Percentiles rank a stretch among this genome's conserved stretches.
phyloP scores from a whole-genome alignment of 2,888 invertebrate species.

The Sphecodes monilicornis region DNA sequence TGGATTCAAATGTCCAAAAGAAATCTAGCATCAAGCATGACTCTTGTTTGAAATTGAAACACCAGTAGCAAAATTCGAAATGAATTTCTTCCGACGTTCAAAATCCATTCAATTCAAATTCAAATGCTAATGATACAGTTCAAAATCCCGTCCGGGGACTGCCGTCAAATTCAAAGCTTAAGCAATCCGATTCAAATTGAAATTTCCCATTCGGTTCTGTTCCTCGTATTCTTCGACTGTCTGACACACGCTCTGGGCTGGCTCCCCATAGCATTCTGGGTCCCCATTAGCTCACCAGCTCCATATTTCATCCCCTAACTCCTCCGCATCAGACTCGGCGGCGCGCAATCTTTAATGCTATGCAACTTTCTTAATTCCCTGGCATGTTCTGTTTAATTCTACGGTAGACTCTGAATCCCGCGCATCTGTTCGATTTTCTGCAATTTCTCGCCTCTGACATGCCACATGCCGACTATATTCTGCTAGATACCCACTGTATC shows the following conservation, averaged over 20 bases:
- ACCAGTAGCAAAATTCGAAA: background rate
- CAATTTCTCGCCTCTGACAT: background rate
- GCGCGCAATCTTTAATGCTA: background rate
- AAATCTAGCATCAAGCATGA: background rate
- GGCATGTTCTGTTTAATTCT: background rate
- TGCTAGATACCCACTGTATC: background rate
- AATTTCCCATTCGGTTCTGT: background rate
- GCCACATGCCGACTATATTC: background rate
- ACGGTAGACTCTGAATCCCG: background rate
- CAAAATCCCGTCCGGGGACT: background rate
- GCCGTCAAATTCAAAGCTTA: background rate
- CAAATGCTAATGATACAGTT: background rate
- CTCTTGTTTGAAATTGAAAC: no score
- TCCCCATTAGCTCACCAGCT: background rate
- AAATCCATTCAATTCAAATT: background rate
- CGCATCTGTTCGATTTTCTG: background rate
- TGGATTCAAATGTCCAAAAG: background rate
- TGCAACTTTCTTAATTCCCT: conserved; percentile 2
- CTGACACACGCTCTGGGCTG: background rate
- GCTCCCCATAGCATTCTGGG: background rate
- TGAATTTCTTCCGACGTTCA: background rate
- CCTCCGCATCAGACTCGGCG: background rate
- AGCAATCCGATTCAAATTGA: background rate
- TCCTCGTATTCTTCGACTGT: background rate
- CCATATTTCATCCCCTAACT: conserved; percentile 5